Base-by-base conservation (phyloP, 2,797 vertebrate species). In the Pelobates cultripes region DNA sequence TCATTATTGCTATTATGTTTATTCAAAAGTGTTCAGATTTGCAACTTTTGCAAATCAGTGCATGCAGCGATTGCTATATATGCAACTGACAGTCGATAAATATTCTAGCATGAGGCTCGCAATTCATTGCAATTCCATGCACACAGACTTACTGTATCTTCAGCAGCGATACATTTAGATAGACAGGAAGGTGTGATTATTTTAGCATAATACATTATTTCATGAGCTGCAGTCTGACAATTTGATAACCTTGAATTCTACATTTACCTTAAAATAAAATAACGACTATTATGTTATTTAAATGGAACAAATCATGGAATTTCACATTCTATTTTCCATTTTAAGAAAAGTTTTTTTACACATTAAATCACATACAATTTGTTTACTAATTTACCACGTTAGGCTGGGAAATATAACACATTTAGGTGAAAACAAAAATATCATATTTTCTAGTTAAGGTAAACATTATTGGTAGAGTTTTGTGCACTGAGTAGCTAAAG, bases 181-280 rank as follows among this genome's bases (percentile, higher is more conserved):
- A 78, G 75, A 78, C 47, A 78, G 81, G 63, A 78, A 83, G 74
- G 75, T 77, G 42, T 78, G 63, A 74, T 73, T 77, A 67, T 82
- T 77, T 82, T 73, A 82, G 69, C 68, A 82, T 77, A 82, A 77
- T 77, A 51, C 75, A 82, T 77, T 61, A 57, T 64, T 77, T 72
- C 45, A 55, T 77, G 45, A 76, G 74, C 60, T 77, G 51, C 68
- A 55, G 63, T 75, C 40, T 81, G 55, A 63, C 79, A 75, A 77
- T 82, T 70, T 82, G 68, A 70, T 77, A 82, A 82, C 69, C 75
- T 66, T 77, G 69, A 57, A 77, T 82, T 82, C n/a, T 82, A 77
- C 69, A 82, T 78, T 57, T 57, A 57, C 13, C 14, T 12, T 7
- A 57, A 57, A 28, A 28, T 28, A 28, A 28, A 28, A 10, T 51